Evolutionary conservation across 2,113 vertebrate genomes (phyloP).

Genomic region (Xerus inauris): DNA sequence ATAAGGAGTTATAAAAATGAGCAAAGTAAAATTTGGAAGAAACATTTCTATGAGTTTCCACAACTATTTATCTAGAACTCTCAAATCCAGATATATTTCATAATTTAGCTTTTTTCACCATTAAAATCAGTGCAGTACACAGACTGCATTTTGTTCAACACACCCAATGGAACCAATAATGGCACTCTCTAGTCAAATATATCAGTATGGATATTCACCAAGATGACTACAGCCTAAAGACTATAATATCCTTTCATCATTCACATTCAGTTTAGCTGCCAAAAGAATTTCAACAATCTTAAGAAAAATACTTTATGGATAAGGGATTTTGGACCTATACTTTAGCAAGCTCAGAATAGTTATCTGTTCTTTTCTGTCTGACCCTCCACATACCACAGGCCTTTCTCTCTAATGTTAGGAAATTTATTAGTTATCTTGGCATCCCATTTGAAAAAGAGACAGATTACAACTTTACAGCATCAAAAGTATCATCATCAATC

Average conservation of each 20-base stretch:
- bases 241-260: not conserved
- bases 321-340: slow-evolving; percentile 11
- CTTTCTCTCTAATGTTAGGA: slow-evolving; percentile 17
- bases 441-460: slow-evolving; percentile 72
- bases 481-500: slow-evolving; percentile 74
- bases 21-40: not conserved
- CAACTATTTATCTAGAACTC: not conserved
- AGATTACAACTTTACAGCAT: slow-evolving; percentile 70
- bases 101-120: not conserved
- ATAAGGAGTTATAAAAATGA: not conserved
- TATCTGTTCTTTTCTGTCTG: slow-evolving; percentile 60
- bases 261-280: not conserved
- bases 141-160: not conserved
- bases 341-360: slow-evolving; percentile 32
- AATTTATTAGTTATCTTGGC: slow-evolving; percentile 66
- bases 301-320: not conserved
- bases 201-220: not conserved
- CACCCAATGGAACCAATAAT: not conserved
- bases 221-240: not conserved
- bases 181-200: not conserved
- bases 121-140: not conserved
- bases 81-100: not conserved
- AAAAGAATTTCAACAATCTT: slow-evolving; percentile 11
- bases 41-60: fast-evolving
- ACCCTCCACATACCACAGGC: slow-evolving; percentile 32